Conservation (phyloP, 2,797 vertebrate species). For the Ispidina lecontei region DNA sequence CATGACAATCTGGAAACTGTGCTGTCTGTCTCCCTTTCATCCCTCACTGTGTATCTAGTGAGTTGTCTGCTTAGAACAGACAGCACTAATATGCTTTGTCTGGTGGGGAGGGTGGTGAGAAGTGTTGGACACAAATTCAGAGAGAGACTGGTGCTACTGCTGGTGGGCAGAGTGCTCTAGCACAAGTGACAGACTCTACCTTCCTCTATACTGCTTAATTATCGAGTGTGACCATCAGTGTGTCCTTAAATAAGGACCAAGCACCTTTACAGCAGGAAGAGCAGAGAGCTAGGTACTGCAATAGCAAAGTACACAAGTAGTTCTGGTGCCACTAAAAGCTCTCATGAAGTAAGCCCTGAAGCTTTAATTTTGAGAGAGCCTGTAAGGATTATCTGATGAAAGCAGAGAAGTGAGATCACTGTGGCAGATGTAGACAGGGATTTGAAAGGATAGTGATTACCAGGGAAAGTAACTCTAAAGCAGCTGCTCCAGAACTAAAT, state of each 20-base stretch:
- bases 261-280: not conserved
- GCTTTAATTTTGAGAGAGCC: constrained; percentile 57
- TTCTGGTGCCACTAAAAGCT: constrained; percentile 8
- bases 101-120: not conserved
- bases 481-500: constrained; percentile 56
- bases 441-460: constrained; percentile 60
- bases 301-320: not conserved
- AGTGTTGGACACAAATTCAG: not conserved
- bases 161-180: not conserved
- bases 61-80: not conserved
- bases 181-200: not conserved
- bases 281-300: not conserved
- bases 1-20: not conserved
- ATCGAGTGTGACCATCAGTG: not conserved
- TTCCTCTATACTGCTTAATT: not conserved
- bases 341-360: constrained; percentile 27
- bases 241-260: not conserved
- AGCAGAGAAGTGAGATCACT: constrained; percentile 29
- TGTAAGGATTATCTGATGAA: constrained; percentile 61
- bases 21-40: not conserved
- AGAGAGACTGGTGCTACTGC: not conserved
- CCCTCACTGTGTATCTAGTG: not conserved
- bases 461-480: constrained; percentile 40
- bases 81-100: not conserved
- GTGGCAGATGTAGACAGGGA: constrained; percentile 55